phyloP scores from a whole-genome alignment of 2,888 invertebrate species.

The Plutella xylostella region DNA sequence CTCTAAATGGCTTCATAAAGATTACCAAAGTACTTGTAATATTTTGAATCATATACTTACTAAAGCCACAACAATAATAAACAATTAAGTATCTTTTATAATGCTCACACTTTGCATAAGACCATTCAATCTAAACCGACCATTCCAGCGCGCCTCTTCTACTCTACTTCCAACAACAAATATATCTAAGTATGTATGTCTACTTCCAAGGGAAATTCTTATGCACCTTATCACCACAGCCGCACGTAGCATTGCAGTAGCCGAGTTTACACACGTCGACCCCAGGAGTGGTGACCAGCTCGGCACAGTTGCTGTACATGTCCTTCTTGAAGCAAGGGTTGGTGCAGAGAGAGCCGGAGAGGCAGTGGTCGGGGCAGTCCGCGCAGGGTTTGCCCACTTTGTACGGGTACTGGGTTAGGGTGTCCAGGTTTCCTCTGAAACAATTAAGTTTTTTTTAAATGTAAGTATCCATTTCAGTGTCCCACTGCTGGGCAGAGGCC shows the following conservation, averaged over 20 bases:
- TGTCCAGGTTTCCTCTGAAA: conserved; percentile 77
- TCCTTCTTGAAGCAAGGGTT: conserved; percentile 78
- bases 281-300: conserved; percentile 69
- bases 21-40: no score
- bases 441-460: conserved; percentile 8
- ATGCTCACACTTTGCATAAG: no score
- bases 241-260: conserved; percentile 80
- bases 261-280: conserved; percentile 54
- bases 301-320: conserved; percentile 78
- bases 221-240: conserved; percentile 64
- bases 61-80: no score
- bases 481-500: no score
- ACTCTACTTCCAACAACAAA: no score
- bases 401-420: conserved; percentile 75
- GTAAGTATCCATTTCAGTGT: no score
- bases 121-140: no score
- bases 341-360: conserved; percentile 75
- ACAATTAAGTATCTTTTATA: no score
- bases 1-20: no score
- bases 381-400: conserved; percentile 73
- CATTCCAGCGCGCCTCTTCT: no score
- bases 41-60: no score
- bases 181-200: no score
- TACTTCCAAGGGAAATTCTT: conserved; percentile 33
- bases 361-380: conserved; percentile 74